Conservation (phyloP, 2,797 vertebrate genomes). For the Setipinna tenuifilis region DNA sequence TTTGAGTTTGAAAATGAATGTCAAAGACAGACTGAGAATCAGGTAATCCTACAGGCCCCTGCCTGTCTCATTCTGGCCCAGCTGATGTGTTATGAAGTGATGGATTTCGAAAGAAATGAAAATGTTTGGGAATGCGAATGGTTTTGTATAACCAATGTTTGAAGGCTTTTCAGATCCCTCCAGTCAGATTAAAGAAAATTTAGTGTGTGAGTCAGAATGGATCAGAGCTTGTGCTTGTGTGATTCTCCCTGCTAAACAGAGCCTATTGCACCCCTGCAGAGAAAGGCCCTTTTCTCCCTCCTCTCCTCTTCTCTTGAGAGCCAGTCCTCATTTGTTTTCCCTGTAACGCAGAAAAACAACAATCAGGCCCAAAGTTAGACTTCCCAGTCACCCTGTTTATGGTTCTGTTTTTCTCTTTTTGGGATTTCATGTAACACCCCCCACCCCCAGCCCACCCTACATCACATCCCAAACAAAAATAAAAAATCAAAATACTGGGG, state of each 20-base stretch:
- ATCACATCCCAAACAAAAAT: too few relatives aligned
- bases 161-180: background rate
- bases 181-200: background rate
- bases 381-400: background rate
- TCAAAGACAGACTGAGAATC: background rate
- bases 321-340: background rate
- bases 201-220: background rate
- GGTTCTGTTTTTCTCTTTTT: background rate
- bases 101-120: background rate
- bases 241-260: background rate
- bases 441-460: too few relatives aligned
- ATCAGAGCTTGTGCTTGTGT: background rate
- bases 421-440: background rate
- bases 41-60: background rate
- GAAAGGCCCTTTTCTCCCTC: background rate
- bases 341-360: background rate
- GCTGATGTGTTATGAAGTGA: background rate
- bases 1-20: background rate
- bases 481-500: too few relatives aligned
- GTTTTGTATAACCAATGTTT: background rate
- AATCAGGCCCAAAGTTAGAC: conserved; percentile 8
- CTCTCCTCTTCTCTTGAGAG: background rate
- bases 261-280: background rate
- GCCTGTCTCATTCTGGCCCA: background rate
- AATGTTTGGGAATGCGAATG: background rate